Percentiles rank a stretch among this genome's conserved stretches.
Evolutionary conservation across 23 tunicate species (phyloP).

Genomic region (Ascidia mentula): DNA sequence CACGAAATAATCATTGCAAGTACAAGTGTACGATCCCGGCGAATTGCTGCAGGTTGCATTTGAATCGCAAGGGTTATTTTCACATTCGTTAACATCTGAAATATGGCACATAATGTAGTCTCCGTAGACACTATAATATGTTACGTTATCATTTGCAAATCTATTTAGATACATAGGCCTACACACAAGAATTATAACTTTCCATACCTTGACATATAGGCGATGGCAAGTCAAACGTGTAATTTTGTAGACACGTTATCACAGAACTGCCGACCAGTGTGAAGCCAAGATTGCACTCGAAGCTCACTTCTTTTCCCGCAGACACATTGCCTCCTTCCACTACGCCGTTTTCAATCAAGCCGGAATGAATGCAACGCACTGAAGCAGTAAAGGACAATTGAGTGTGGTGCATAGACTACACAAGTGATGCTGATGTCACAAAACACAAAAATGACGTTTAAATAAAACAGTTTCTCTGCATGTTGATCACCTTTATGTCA

Average conservation of each 20-base stretch:
- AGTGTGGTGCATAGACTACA: no score
- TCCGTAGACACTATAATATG: no score
- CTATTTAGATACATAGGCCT: no score
- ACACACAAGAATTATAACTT: no score
- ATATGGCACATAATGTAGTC: no score
- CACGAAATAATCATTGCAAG: conserved; percentile 50
- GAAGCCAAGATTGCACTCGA: conserved; percentile 64
- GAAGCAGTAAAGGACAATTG: no score
- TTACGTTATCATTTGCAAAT: no score
- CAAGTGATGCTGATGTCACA: no score
- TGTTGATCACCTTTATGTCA: no score
- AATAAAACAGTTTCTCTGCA: no score
- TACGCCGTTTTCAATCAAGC: conserved; percentile 48
- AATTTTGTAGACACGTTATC: conserved; percentile 37
- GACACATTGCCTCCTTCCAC: conserved; percentile 27
- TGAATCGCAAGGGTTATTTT: conserved; percentile 35
- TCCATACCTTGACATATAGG: conserved; percentile 77
- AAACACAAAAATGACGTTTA: no score
- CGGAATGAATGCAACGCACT: conserved; percentile 38
- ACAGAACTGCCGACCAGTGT: conserved; percentile 33
- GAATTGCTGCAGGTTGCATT: conserved; percentile 69
- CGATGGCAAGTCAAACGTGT: conserved; percentile 26
- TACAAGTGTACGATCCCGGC: conserved; percentile 47
- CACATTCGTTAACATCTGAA: conserved; percentile 77
- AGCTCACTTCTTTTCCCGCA: conserved; percentile 36